Percentiles rank a stretch among this genome's conserved stretches.
phyloP scores from a whole-genome alignment of 1,140 invertebrate genomes.

The Coenobita brevimanus region DNA sequence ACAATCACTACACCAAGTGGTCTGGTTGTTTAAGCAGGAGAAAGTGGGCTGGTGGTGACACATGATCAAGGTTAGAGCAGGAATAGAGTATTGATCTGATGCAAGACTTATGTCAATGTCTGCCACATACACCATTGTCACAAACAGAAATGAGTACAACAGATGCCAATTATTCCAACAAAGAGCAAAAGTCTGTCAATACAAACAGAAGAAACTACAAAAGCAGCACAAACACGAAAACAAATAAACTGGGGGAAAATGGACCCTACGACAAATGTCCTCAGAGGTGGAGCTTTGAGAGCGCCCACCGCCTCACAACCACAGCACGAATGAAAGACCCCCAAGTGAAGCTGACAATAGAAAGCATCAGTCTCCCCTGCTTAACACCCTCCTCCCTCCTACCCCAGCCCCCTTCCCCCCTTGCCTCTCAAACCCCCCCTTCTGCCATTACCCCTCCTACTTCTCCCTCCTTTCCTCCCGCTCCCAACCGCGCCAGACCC shows the following conservation, averaged over 20 bases:
- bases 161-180: too few species aligned
- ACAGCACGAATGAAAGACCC: slow-evolving; percentile 67
- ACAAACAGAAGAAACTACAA: neutral
- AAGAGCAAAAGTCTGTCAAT: too few species aligned
- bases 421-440: slow-evolving; percentile 29
- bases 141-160: too few species aligned
- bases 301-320: slow-evolving; percentile 43
- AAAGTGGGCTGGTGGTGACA: too few species aligned
- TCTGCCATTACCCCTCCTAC: slow-evolving; percentile 31
- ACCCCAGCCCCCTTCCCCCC: slow-evolving; percentile 10
- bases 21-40: too few species aligned
- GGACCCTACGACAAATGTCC: slow-evolving; percentile 25
- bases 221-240: neutral
- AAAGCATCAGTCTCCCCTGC: slow-evolving; percentile 70
- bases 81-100: too few species aligned
- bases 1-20: slow-evolving; percentile 3
- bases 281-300: slow-evolving; percentile 24
- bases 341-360: slow-evolving; percentile 69
- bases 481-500: slow-evolving; percentile 44
- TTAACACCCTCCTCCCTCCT: slow-evolving; percentile 45
- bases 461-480: slow-evolving; percentile 2
- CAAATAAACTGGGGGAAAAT: slow-evolving; percentile 11
- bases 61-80: too few species aligned
- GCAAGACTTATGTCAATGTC: too few species aligned
- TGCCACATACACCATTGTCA: too few species aligned